Evolutionary conservation across 2,888 invertebrate genomes (phyloP), one percentile per base, ranked within the genome.

Genomic region (Nemotelus pantherinus): DNA sequence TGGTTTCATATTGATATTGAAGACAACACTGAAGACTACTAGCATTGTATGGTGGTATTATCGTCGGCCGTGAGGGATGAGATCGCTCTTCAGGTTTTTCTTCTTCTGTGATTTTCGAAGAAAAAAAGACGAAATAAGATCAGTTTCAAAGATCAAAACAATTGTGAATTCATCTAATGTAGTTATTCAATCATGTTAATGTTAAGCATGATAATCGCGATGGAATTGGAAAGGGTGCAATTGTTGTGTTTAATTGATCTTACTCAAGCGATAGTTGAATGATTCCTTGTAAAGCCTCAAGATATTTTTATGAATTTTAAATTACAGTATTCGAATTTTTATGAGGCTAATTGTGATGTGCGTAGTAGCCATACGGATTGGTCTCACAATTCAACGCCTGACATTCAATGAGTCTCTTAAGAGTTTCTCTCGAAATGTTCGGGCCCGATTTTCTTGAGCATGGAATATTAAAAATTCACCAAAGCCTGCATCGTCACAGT

Each of bases 121-220:
- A 70, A 70, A 70, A 55, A 55, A 70, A 50, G 43, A 70, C 47
- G 70, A 70, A 70, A 55, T 70, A 70, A 70, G 70, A 53, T 70
- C 55, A 55, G 70, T 70, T 70, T 53, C 55, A 55, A 70, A 70
- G 70, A 70, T 70, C 70, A 70, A 3, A 70, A 70, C 70, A 70
- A 70, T 70, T 70, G 70, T 70, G 41, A 63, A 63, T 63, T 63
- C 43, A 43, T 63, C 43, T 63, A 41, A 63, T 63, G 63, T 4
- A 41, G 41, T 41, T 58, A n/a, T 25, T 58, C 7, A 5, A 7
- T 41, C 25, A 25, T 25, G 25, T 25, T 25, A 25, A 25, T 25
- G 25, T 63, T 39, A 9, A 41, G 63, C n/a, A 7, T 63, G 43
- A 2, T 41, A 63, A n/a, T 63, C 25, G 25, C 25, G 25, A 25